Evolutionary conservation across 2,888 invertebrate genomes (phyloP), one percentile per base, ranked within the genome.

Genomic region (Drosophila paracracens): DNA sequence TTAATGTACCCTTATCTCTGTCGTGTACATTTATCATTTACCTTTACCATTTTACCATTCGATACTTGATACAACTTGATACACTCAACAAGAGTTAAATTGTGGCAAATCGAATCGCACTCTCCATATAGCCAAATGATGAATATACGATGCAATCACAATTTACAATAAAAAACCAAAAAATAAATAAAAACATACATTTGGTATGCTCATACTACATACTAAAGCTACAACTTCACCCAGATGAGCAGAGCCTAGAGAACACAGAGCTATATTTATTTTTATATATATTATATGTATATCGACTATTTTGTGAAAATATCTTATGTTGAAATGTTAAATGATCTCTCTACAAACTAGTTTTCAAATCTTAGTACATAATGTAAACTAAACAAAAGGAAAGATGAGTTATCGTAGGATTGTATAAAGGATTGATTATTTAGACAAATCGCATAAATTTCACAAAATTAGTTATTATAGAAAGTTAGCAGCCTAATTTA

Each of bases 181-280:
- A 31, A 31, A 8, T 1, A 7, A 1, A 38, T 8, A 46, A 43
- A 13, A 2, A 46, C 25, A 46, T 57, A 38, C 18, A 51, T 25
- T 27, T 40, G 18, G 46, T 21, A 53, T 33, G 10, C 33, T 13
- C 21, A 48, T 40, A 48, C 38, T 31, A 59, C 31, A 56, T 53
- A 68, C 67, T 50, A 53, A 65, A 65, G 62, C 73, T 46, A 43
- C 52, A 68, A 64, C 64, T 68, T 38, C 77, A 76, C 64, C 38
- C 67, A 54, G 53, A 65, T 25, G 16, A 25, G 8, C 46, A 46
- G 69, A 77, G 65, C 62, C 54, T 43, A 69, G 50, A 5, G 73
- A 74, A 53, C 11, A 7, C 25, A 48, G 7, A 62, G 10, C 7
- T 11, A 62, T 78, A 69, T 13, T 52, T 43, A 18, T 18, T 27